These are phyloP conservation scores for Eupithecia vulgata DNA, from an alignment of 2,888 invertebrate species.

Conservation along the genomic window DNA sequence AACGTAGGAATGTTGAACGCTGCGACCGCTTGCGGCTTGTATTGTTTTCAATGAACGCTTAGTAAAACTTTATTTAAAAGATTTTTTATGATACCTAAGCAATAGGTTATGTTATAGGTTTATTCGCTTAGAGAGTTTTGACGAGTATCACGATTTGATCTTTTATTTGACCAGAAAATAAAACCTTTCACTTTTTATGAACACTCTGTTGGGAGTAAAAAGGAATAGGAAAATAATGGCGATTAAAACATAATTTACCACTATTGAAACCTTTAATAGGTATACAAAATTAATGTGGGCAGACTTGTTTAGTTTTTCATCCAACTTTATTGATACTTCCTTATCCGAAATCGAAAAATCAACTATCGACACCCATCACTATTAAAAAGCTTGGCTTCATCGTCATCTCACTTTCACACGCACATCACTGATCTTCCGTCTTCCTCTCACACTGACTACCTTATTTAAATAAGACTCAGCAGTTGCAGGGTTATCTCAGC, in stretches of 20 bases:
- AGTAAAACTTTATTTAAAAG: not conserved
- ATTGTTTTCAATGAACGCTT: not conserved
- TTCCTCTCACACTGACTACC: slow-evolving; percentile 75
- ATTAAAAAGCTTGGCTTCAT: slow-evolving; percentile 71
- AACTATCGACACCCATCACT: slow-evolving; percentile 61
- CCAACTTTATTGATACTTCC: not conserved
- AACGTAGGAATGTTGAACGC: not conserved
- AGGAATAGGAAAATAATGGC: too few relatives aligned
- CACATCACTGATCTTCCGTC: slow-evolving; percentile 63
- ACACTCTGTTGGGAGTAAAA: too few relatives aligned
- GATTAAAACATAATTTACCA: too few relatives aligned
- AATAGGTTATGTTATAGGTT: too few relatives aligned
- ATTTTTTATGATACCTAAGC: not conserved
- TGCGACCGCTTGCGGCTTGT: not conserved
- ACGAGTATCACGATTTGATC: too few relatives aligned
- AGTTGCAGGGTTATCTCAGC: slow-evolving; percentile 54
- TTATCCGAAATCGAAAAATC: not conserved
- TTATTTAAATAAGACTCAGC: slow-evolving; percentile 82
- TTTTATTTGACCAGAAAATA: not conserved
- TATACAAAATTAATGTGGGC: too few relatives aligned
- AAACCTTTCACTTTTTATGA: too few relatives aligned
- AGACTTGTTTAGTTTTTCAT: not conserved
- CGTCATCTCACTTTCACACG: slow-evolving; percentile 61
- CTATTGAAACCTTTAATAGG: too few relatives aligned
- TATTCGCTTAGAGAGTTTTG: too few relatives aligned